Evolutionary conservation across 2,797 vertebrate species (phyloP), one percentile per base, ranked within the genome.

Genomic region (Petrocephalus schoutedeni): DNA sequence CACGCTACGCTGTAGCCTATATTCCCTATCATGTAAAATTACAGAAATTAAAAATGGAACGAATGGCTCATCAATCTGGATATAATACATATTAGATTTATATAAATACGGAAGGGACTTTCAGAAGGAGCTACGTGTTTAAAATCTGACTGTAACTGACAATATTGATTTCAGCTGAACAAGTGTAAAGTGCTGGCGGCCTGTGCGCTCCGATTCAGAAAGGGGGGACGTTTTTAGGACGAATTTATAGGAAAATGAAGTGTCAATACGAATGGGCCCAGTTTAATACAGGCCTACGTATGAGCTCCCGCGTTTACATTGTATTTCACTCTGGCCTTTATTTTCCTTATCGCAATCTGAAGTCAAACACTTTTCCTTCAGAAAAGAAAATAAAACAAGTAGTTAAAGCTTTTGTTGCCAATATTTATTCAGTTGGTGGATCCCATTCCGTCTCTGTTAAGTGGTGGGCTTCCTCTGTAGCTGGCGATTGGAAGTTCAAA

Each of bases 341-440:
- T n/a, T 53, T 71, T 74, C 56, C 36, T 67, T 57, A 80, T 56
- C 74, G 41, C 28, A 12, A 58, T 45, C 64, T 67, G 28, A 67
- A 87, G 4, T 53, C 28, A 53, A 77, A 41, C 54, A 87, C 28
- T 36, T 80, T 77, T 71, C 67, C 7, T 53, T 28, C 64, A 32
- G 51, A 85, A 85, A 85, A 56, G 53, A 14, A 85, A 85, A 32
- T 4, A 36, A 56, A 32, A 85, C 21, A 56, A 51, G 82, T 32
- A 51, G 82, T 56, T 58, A 85, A 57, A 32, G 51, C 83, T 57
- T 41, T 86, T 86, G 85, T 86, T n/a, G 53, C 87, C 71, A 23
- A 64, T 90, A 89, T 91, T 90, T 90, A 89, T 90, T 90, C 88
- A 91, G 89, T 90, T 91, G 90, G 77, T 80, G 71, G 77, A 59